phyloP scores from a whole-genome alignment of 2,113 vertebrate genomes.

The Protobothrops flavoviridis region DNA sequence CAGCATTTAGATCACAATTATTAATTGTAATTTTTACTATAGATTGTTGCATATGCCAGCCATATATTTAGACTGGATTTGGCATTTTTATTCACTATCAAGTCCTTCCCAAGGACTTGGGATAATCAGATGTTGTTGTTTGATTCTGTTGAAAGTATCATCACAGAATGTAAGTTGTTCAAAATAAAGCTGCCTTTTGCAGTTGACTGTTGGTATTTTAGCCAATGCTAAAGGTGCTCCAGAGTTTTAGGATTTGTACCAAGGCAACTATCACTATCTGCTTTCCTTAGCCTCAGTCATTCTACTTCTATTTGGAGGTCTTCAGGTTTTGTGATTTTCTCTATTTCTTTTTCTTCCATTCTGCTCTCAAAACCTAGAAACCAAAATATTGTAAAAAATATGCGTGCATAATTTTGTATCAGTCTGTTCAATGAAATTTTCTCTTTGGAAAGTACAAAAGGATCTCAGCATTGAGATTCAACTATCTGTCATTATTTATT shows the following conservation, averaged over 20 bases:
- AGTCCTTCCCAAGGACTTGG: not conserved
- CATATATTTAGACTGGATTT: not conserved
- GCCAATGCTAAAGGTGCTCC: too few species aligned
- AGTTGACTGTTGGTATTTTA: not conserved
- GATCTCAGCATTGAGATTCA: not conserved
- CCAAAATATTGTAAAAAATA: slow-evolving; percentile 14
- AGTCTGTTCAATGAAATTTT: not conserved
- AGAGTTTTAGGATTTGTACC: too few species aligned
- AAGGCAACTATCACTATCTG: too few species aligned
- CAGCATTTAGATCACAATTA: slow-evolving; percentile 29
- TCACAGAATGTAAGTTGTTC: not conserved
- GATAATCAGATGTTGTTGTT: not conserved
- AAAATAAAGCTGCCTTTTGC: not conserved
- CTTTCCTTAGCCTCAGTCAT: too few species aligned
- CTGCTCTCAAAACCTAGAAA: not conserved
- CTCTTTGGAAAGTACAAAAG: not conserved
- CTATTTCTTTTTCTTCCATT: too few species aligned
- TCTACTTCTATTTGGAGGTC: not conserved
- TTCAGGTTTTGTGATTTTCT: too few species aligned
- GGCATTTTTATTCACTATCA: too few species aligned
- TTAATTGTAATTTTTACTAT: not conserved
- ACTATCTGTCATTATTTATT: not conserved
- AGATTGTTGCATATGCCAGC: not conserved
- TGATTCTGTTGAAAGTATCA: not conserved
- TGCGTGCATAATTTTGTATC: not conserved